Conservation (phyloP, 1,140 invertebrate species). For the Drosophila simulans region DNA sequence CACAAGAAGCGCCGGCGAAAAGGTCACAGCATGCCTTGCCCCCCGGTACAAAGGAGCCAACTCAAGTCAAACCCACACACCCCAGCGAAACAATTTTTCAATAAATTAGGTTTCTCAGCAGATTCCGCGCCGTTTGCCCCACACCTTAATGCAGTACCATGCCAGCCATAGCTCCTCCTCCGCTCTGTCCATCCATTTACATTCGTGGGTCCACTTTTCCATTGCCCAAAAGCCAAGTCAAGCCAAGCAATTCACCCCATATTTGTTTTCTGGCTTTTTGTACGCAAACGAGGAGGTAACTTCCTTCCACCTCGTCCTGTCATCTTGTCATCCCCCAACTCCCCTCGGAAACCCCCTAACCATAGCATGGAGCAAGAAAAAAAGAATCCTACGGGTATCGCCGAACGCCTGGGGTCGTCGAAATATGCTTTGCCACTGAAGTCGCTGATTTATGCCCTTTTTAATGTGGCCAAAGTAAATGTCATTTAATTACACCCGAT, state of each 20-base stretch:
- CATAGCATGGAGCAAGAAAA: not conserved
- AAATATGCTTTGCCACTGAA: slow-evolving; percentile 64
- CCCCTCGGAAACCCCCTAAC: too few relatives aligned
- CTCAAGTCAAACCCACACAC: slow-evolving; percentile 50
- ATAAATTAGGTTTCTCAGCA: slow-evolving; percentile 82
- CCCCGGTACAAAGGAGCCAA: slow-evolving; percentile 15
- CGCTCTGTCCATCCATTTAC: slow-evolving; percentile 6
- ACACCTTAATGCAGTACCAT: slow-evolving; percentile 19
- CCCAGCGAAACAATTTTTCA: slow-evolving; percentile 77
- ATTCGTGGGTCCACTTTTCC: slow-evolving; percentile 22
- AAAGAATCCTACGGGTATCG: slow-evolving; percentile 2
- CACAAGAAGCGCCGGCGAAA: slow-evolving; percentile 56
- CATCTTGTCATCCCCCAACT: not conserved
- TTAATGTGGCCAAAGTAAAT: slow-evolving; percentile 81
- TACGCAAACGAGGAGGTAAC: slow-evolving; percentile 67
- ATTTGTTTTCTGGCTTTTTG: slow-evolving; percentile 70
- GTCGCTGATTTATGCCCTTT: slow-evolving; percentile 80
- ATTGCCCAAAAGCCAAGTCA: slow-evolving; percentile 17
- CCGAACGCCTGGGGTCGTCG: slow-evolving; percentile 18
- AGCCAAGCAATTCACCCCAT: slow-evolving; percentile 77
- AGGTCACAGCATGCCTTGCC: slow-evolving; percentile 76
- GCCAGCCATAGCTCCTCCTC: not conserved
- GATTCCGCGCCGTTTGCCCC: slow-evolving; percentile 66
- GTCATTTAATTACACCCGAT: slow-evolving; percentile 83
- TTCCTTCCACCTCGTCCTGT: not conserved